A percentile compares a stretch with the other conserved stretches of the same genome.
These are phyloP conservation scores for Arvicanthis niloticus DNA, from an alignment of 2,113 vertebrate genomes.

Conservation along the genomic window DNA sequence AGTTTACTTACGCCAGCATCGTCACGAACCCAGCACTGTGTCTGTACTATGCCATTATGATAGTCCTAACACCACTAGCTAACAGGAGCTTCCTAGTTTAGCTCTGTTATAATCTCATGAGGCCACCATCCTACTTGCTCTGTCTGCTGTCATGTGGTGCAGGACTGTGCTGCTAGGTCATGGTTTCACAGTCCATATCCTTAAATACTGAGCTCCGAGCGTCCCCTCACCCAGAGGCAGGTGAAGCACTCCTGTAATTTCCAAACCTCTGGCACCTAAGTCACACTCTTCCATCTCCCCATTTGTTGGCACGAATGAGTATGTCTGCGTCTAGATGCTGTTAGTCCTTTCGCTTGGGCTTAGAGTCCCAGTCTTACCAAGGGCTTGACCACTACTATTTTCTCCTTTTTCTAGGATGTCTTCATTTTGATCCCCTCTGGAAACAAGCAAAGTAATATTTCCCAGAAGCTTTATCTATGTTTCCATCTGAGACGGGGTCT, in stretches of 20 bases:
- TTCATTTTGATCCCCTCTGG: not conserved
- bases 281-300: not conserved
- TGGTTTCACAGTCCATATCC: not conserved
- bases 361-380: not conserved
- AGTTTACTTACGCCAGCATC: not conserved
- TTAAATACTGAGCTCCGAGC: not conserved
- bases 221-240: not conserved
- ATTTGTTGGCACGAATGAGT: not conserved
- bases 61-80: not conserved
- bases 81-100: not conserved
- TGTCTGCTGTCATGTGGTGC: not conserved
- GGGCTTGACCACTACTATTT: not conserved
- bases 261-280: not conserved
- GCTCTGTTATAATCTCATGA: not conserved
- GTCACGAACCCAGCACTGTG: not conserved
- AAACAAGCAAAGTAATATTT: conserved; percentile 21
- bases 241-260: not conserved
- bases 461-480: not conserved
- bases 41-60: not conserved
- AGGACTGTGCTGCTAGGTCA: not conserved
- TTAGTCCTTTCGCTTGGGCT: not conserved
- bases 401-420: not conserved
- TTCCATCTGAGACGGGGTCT: not conserved
- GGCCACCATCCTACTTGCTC: not conserved
- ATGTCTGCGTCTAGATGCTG: not conserved